Percentiles rank a stretch among this genome's conserved stretches.
phyloP scores from a whole-genome alignment of 2,113 vertebrate species.

The Colossoma macropomum region DNA sequence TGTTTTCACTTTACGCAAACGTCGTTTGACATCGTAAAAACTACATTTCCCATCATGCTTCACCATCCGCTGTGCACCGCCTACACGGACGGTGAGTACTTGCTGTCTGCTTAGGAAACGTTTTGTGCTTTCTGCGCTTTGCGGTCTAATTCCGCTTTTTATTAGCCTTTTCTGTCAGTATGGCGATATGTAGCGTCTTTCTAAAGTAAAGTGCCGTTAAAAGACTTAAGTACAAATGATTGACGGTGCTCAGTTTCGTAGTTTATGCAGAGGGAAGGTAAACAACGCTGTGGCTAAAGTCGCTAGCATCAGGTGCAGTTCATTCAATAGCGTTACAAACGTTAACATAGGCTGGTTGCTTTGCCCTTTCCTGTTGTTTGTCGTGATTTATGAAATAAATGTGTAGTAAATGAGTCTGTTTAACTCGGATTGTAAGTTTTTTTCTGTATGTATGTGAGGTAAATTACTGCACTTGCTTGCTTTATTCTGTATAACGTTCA shows the following conservation, averaged over 20 bases:
- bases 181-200: not conserved
- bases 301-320: not conserved
- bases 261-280: not conserved
- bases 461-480: too few species aligned
- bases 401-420: too few species aligned
- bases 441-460: too few species aligned
- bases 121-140: not conserved
- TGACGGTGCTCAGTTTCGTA: not conserved
- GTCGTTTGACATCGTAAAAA: conserved; percentile 17
- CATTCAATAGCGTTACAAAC: not conserved
- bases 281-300: not conserved
- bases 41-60: conserved; percentile 62
- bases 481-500: too few species aligned
- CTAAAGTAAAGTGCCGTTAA: not conserved
- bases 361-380: too few species aligned
- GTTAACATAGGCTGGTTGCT: too few species aligned
- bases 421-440: too few species aligned
- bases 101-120: conserved; percentile 5
- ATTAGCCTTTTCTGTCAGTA: not conserved
- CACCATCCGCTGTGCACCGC: not conserved
- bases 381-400: too few species aligned
- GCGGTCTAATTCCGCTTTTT: not conserved
- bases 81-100: conserved; percentile 62
- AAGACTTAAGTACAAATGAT: not conserved
- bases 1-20: accelerated